Percentiles rank a stretch among this genome's conserved stretches.
phyloP scores from a whole-genome alignment of 2,113 vertebrate species.

The Centropus bengalensis region DNA sequence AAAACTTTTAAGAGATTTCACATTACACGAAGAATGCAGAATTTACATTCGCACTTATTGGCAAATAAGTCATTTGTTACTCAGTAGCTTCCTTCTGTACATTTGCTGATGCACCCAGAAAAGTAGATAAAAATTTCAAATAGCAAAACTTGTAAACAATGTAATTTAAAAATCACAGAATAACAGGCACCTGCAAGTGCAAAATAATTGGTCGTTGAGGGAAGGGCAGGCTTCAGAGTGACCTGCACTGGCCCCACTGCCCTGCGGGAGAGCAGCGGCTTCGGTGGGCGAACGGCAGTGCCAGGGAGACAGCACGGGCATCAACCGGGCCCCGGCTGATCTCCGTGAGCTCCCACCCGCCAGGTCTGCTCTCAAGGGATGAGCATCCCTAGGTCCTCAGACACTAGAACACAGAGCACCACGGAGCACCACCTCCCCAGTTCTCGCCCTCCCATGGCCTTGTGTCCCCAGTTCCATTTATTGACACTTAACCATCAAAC shows the following conservation, averaged over 20 bases:
- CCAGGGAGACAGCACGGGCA: no score
- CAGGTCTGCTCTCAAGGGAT: background rate
- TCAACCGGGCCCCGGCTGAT: background rate
- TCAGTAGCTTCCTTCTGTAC: background rate
- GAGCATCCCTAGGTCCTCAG: background rate
- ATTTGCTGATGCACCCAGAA: background rate
- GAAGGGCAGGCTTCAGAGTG: background rate
- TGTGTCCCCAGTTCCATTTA: background rate
- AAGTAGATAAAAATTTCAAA: background rate
- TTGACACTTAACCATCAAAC: background rate
- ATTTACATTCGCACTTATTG: background rate
- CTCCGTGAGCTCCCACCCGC: background rate
- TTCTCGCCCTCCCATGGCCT: background rate
- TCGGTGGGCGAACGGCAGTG: background rate
- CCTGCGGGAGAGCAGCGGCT: background rate
- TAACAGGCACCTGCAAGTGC: background rate
- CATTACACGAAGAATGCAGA: background rate
- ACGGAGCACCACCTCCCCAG: background rate
- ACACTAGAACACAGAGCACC: background rate
- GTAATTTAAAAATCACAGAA: background rate
- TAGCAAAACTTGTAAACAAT: background rate
- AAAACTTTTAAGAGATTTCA: background rate
- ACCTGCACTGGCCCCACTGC: background rate
- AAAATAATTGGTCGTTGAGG: background rate
- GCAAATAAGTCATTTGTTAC: background rate